phyloP scores from a whole-genome alignment of 1,140 invertebrate genomes.

The Drosophila gunungcola region DNA sequence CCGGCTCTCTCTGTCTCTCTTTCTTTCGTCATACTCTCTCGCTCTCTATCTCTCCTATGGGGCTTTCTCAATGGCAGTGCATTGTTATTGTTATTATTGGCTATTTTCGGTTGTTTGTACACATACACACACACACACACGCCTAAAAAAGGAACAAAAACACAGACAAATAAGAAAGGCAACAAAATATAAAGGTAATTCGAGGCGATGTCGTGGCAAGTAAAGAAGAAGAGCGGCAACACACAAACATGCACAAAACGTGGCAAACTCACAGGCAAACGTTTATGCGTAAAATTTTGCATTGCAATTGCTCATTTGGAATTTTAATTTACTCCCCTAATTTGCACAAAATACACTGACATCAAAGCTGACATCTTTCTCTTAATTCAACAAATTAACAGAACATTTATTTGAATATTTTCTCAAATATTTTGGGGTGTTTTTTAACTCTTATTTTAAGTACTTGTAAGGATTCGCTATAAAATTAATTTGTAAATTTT shows the following conservation, averaged over 20 bases:
- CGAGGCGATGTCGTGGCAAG: constrained; percentile 48
- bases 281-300: constrained; percentile 40
- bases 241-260: constrained; percentile 6
- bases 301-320: neutral
- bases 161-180: constrained; percentile 1
- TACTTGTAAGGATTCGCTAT: too few relatives aligned
- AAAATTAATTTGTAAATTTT: too few relatives aligned
- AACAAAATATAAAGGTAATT: constrained; percentile 38
- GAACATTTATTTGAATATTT: too few relatives aligned
- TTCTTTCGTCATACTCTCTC: neutral
- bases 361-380: too few relatives aligned
- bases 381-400: too few relatives aligned
- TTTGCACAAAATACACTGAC: neutral
- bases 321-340: neutral
- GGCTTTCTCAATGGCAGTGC: constrained; percentile 17
- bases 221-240: constrained; percentile 27
- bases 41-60: constrained; percentile 13
- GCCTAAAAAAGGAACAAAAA: constrained; percentile 34
- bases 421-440: neutral
- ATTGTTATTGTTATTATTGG: constrained; percentile 54
- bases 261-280: constrained; percentile 9
- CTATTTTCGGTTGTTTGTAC: constrained; percentile 40
- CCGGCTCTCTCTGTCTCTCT: constrained; percentile 15
- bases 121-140: constrained; percentile 20
- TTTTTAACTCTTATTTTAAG: neutral